Base-by-base conservation (phyloP, 1,140 invertebrate genomes). In the Drosophila seguyi region DNA sequence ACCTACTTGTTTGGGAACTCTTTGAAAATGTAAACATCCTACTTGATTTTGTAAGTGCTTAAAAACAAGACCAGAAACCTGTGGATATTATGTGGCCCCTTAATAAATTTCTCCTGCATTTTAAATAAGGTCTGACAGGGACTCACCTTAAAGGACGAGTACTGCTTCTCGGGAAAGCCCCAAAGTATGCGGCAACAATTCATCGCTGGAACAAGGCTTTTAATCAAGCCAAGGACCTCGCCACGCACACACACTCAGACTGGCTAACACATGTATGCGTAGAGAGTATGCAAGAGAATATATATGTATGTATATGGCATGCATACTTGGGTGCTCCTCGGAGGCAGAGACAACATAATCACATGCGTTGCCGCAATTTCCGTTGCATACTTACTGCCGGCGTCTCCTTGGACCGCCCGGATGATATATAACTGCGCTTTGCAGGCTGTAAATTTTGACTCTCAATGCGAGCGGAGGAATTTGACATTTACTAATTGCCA, bases 381-480 rank as follows among this genome's bases (percentile, higher is more conserved):
- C 81, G 57, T 67, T 71, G 82, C 78, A 81, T 81, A 86, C 69
- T 78, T 74, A 57, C 68, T 48, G 57, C 63, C 62, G 68, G 44
- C 44, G 52, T 55, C 62, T 50, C 52, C 72, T 78, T 78, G 57
- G 62, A 42, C 67, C 45, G 8, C 56, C 47, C 29, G 36, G 29
- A 53, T 75, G 71, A 75, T 75, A 65, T 63, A 75, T 48, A 44
- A 29, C 58, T 52, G 59, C 73, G 59, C 65, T 75, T 75, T 61
- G 60, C 59, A 65, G 56, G 82, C 79, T 67, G 85, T 86, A 81
- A 86, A 86, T 87, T 86, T 61, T 5, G 65, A 75, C 77, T 74
- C 74, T 85, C 82, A 85, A 79, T 86, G 82, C 74, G 56, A 56
- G 50, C 52, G 10, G 69, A n/a, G 27, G 71, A 75, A 75, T 65